phyloP scores from a whole-genome alignment of 2,113 vertebrate species.

The Varanus salvator region DNA sequence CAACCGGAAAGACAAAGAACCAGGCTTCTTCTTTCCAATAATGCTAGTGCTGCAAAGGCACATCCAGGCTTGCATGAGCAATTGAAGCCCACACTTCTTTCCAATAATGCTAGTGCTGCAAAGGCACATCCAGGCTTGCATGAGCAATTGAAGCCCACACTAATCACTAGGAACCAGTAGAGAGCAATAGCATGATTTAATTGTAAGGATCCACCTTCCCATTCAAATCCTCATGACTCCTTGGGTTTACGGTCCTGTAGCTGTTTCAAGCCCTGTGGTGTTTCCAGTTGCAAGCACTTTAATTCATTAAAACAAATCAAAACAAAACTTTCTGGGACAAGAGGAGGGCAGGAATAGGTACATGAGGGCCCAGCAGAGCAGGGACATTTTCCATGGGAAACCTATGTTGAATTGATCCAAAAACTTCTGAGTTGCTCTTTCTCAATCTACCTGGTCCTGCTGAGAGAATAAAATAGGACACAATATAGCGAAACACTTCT shows the following conservation, averaged over 20 bases:
- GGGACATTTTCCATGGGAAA: background rate
- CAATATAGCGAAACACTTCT: background rate
- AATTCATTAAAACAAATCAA: no score
- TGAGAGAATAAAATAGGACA: background rate
- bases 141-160: background rate
- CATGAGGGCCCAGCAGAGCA: background rate
- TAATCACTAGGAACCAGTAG: background rate
- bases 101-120: background rate
- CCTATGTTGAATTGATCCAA: no score
- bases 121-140: background rate
- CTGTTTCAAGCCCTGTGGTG: background rate
- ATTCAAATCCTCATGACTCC: background rate
- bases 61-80: background rate
- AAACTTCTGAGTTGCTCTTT: background rate
- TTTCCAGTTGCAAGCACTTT: background rate
- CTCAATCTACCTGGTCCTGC: background rate
- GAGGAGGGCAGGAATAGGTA: background rate
- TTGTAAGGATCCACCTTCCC: background rate
- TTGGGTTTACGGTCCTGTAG: background rate
- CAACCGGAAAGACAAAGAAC: background rate
- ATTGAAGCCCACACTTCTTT: background rate
- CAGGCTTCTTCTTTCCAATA: background rate
- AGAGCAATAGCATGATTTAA: background rate
- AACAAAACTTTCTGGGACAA: background rate
- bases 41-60: background rate